Percentiles rank a stretch among this genome's conserved stretches.
These are phyloP conservation scores for Steinernema hermaphroditum DNA, from an alignment of 2,888 invertebrate species.

Conservation along the genomic window DNA sequence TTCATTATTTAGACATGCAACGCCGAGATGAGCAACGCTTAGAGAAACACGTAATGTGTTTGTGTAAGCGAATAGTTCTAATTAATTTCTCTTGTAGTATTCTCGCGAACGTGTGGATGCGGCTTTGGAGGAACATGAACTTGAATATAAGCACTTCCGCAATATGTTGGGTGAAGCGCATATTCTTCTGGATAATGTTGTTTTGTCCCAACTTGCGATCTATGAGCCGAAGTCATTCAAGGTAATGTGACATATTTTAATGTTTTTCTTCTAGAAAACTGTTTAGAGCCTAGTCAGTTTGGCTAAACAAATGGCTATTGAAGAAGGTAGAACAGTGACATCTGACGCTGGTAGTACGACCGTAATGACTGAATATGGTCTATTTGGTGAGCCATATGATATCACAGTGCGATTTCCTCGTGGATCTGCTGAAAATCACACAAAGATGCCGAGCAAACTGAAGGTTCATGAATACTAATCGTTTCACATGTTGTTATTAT, in stretches of 20 bases:
- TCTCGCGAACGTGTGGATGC: conserved; percentile 57
- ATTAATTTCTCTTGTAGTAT: conserved; percentile 46
- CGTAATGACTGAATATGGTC: conserved; percentile 42
- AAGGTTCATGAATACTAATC: conserved; percentile 54
- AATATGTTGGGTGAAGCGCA: conserved; percentile 58
- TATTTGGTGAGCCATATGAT: conserved; percentile 56
- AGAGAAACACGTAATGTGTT: conserved; percentile 42
- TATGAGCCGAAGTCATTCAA: conserved; percentile 64
- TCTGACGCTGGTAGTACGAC: conserved; percentile 47
- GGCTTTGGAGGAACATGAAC: conserved; percentile 58
- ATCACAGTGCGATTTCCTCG: conserved; percentile 48
- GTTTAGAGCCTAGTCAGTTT: conserved; percentile 56
- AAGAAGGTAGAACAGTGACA: conserved; percentile 52
- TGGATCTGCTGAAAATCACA: conserved; percentile 55
- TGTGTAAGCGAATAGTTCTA: neutral
- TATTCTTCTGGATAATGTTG: conserved; percentile 59
- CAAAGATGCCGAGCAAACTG: conserved; percentile 56
- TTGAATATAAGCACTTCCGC: conserved; percentile 58
- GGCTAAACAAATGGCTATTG: conserved; percentile 55
- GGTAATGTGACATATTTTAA: conserved; percentile 40
- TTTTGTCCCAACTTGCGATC: conserved; percentile 61
- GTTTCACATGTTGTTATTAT: conserved; percentile 13
- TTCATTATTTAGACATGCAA: conserved; percentile 62
- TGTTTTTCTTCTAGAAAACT: conserved; percentile 9
- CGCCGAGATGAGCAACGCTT: conserved; percentile 51